Evolutionary conservation across 2,113 vertebrate genomes (phyloP).

Genomic region (Stercorarius parasiticus): DNA sequence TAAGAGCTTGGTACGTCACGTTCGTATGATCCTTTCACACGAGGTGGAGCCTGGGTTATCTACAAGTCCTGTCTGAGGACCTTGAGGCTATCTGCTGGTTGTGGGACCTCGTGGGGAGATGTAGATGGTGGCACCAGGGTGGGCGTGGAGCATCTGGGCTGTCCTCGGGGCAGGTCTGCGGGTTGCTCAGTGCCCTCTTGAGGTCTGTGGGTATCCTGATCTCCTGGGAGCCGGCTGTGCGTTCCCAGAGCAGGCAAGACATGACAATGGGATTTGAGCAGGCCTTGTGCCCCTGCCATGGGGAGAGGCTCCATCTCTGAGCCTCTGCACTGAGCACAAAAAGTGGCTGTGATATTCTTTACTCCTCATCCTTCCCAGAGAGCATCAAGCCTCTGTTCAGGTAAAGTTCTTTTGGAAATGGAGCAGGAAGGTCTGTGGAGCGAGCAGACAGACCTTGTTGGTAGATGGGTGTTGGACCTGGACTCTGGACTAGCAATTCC

Average conservation of each 20-base stretch:
- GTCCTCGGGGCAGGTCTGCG: background rate
- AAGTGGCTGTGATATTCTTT: background rate
- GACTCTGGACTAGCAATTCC: background rate
- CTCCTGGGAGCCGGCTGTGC: fast-evolving
- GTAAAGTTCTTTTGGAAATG: background rate
- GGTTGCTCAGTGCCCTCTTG: background rate
- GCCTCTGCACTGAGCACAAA: background rate
- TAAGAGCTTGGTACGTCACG: background rate
- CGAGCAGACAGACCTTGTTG: background rate
- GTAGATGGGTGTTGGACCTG: background rate
- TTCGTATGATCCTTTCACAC: background rate
- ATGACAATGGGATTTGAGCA: fast-evolving
- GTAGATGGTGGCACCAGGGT: background rate
- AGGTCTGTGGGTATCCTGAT: background rate
- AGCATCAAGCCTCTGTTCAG: background rate
- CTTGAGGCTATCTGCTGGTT: background rate
- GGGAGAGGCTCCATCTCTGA: background rate
- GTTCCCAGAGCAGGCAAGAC: fast-evolving
- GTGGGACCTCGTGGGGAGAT: fast-evolving
- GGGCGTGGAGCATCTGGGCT: background rate
- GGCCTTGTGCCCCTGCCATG: background rate
- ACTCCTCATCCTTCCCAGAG: background rate
- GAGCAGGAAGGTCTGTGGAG: background rate
- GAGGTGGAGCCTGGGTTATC: background rate
- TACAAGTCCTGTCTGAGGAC: background rate